Percentiles rank a stretch among this genome's conserved stretches.
phyloP scores from a whole-genome alignment of 2,797 vertebrate species.

The Heliangelus exortis region DNA sequence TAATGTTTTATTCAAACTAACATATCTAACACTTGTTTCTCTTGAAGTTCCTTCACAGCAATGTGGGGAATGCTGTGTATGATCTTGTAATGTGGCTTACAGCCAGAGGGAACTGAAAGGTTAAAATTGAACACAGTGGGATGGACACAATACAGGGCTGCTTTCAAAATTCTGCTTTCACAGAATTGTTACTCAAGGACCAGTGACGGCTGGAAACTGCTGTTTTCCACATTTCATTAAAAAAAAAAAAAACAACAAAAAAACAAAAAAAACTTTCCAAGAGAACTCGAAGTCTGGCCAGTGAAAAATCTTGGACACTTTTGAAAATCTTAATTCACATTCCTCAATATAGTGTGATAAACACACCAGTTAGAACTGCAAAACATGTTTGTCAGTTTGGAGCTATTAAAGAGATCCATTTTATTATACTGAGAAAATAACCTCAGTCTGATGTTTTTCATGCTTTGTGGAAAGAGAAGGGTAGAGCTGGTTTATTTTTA shows the following conservation, averaged over 20 bases:
- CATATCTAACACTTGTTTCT: background rate
- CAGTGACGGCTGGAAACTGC: background rate
- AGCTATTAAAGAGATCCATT: background rate
- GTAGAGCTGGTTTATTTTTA: constrained; percentile 22
- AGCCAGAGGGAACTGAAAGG: background rate
- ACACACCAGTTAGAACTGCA: background rate
- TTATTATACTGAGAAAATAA: background rate
- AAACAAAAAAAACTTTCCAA: background rate
- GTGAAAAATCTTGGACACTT: background rate
- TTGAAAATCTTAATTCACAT: background rate
- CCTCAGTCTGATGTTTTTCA: background rate
- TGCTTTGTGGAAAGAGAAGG: background rate
- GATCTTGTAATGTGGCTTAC: accelerated
- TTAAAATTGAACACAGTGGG: background rate
- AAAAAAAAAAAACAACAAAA: no score
- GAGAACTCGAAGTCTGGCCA: background rate
- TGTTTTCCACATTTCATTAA: background rate
- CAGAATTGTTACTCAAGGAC: background rate
- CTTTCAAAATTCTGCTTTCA: background rate
- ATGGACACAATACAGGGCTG: background rate
- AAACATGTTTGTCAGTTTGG: background rate
- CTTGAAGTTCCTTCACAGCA: background rate
- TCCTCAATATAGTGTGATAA: background rate
- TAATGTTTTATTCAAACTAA: background rate
- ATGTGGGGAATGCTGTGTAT: background rate